Evolutionary conservation across 2,797 vertebrate species (phyloP).

Genomic region (Catostomus latipinnis): DNA sequence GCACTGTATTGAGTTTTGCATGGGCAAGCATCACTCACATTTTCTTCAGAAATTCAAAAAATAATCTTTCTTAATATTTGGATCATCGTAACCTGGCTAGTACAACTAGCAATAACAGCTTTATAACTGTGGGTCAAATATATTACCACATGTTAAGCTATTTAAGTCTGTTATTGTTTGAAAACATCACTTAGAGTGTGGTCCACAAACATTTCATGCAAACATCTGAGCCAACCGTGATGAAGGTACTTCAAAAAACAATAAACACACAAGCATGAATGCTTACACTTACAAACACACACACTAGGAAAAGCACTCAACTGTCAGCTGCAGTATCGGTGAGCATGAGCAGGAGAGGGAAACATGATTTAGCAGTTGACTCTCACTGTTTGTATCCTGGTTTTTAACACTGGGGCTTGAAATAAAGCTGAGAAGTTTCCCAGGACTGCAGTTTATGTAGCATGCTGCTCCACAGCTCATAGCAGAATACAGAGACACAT

Average conservation of each 20-base stretch:
- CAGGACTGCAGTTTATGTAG: slow-evolving; percentile 71
- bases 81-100: no score
- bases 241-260: slow-evolving; percentile 45
- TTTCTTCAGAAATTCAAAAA: no score
- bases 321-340: slow-evolving; percentile 73
- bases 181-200: slow-evolving; percentile 27
- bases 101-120: neutral
- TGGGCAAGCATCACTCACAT: no score
- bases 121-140: neutral
- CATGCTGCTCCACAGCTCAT: neutral
- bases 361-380: slow-evolving; percentile 83
- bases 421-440: slow-evolving; percentile 90
- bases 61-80: no score
- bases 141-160: no score
- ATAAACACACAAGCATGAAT: slow-evolving; percentile 37
- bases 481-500: slow-evolving; percentile 11
- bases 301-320: slow-evolving; percentile 47
- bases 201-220: slow-evolving; percentile 24
- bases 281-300: slow-evolving; percentile 10
- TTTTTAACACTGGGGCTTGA: slow-evolving; percentile 84
- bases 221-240: no score
- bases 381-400: slow-evolving; percentile 83
- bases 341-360: slow-evolving; percentile 63
- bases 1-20: no score
- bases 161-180: slow-evolving; percentile 13